Evolutionary conservation across 1,140 invertebrate genomes (phyloP), one percentile per base, ranked within the genome.

Genomic region (Triops longicaudatus): DNA sequence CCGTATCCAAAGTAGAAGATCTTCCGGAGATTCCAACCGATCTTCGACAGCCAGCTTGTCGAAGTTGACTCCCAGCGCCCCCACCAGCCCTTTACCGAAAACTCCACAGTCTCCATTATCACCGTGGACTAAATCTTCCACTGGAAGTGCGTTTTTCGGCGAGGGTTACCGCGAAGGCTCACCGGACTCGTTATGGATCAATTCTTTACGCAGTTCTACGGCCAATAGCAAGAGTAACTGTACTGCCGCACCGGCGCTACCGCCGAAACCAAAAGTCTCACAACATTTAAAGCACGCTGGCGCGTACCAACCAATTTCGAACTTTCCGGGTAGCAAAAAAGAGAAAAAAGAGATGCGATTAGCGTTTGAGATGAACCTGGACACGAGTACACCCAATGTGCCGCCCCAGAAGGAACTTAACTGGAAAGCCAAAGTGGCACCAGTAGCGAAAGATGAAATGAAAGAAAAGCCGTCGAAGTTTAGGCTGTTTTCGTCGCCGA

Each of bases 311-410:
- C 85, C 85, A 44, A 87, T 89, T 86, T 63, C 50, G 10, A 85
- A 85, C 31, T 82, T 87, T 79, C 86, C 86, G 76, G n/a, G 71
- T 9, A 79, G 73, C 63, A 74, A 72, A 17, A 26, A 72, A 44
- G 26, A 73, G 26, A 76, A 73, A 26, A 74, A 79, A 50, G 72
- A 78, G 31, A 82, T 82, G 81, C 71, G 77, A 37, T 83, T 87
- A 27, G 85, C 87, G 1, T 88, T 88, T 79, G 88, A 88, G 81
- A 85, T 88, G 83, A 86, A 87, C 78, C 81, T 88, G n/a, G 87
- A 88, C 79, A 86, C 72, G 17, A 9, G 31, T 73, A 42, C 63
- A 22, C 26, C 26, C 72, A 22, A 72, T 22, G 37, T 63, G 22
- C 27, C 37, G 72, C 26, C 22, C n/a, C 31, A 37, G 1, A 63